Base-by-base conservation (phyloP, 2,888 invertebrate genomes). In the Ichneumoninae sp. region DNA sequence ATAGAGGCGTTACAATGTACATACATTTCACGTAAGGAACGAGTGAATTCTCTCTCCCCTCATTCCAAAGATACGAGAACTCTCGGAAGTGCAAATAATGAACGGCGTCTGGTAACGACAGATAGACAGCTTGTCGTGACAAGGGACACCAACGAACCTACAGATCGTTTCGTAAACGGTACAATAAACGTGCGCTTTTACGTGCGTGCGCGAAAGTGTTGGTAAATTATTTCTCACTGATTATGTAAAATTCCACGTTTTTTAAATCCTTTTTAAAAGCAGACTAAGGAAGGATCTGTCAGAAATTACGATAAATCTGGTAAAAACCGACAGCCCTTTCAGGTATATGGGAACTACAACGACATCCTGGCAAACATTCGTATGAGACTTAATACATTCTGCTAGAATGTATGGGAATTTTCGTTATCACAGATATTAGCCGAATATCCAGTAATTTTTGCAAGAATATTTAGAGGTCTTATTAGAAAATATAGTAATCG, bases 61-160 rank as follows among this genome's bases (percentile, higher is more conserved):
- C 74, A 87, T 85, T 84, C 79, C 79, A 80, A 80, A 78, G 78
- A 85, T 84, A 75, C 81, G 80, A 84, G 76, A 85, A 86, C 69
- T 84, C 87, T 86, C 84, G 87, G 82, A 88, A 87, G 89, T 88
- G 89, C 89, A 89, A 90, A 89, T 89, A 89, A 90, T 89, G 89
- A 89, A 89, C 87, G 84, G 84, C 86, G 87, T 88, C 89, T 90
- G 89, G 86, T 62, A 80, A 85, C 85, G 90, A 90, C 90, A 90
- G 90, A 86, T 88, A 89, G 89, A 80, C 88, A 86, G 89, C 88
- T 86, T 87, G 88, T 88, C 83, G 87, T 88, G 88, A 89, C 89
- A 89, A 83, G 87, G 87, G 87, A 87, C 82, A 87, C 86, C 87
- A 83, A 82, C 83, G 87, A 79, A 78, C 44, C 54, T 54, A 66